Percentiles rank a stretch among this genome's conserved stretches.
Evolutionary conservation across 2,888 invertebrate species (phyloP).

Genomic region (Volucella zonaria): DNA sequence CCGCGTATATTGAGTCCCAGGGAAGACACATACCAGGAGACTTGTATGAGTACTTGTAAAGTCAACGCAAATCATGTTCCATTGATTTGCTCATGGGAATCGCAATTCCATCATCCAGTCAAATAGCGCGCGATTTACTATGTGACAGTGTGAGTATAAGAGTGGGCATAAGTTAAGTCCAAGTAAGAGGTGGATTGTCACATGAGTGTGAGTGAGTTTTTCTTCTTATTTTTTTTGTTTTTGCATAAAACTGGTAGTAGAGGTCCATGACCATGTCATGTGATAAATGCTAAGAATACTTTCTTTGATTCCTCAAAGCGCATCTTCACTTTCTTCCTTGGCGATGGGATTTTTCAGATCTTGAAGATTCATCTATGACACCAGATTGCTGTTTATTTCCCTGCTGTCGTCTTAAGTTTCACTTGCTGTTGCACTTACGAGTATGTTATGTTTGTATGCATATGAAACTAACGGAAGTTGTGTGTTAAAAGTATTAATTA

Average conservation of each 20-base stretch:
- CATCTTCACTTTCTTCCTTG: slow-evolving; percentile 70
- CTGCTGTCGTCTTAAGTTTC: slow-evolving; percentile 31
- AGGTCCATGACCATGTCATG: slow-evolving; percentile 65
- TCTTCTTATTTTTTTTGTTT: slow-evolving; percentile 18
- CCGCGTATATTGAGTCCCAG: slow-evolving; percentile 60
- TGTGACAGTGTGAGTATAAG: no score
- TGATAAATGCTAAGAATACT: slow-evolving; percentile 64
- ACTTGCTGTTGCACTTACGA: slow-evolving; percentile 12
- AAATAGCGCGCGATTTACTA: slow-evolving; percentile 28
- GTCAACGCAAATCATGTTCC: slow-evolving; percentile 20
- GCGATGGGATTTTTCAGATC: background rate
- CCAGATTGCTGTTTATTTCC: slow-evolving; percentile 1
- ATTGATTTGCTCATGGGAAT: slow-evolving; percentile 57
- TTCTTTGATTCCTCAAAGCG: slow-evolving; percentile 34
- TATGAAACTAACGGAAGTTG: slow-evolving; percentile 56
- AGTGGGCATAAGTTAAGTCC: no score
- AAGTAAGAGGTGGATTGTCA: background rate
- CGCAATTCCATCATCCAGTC: slow-evolving; percentile 55
- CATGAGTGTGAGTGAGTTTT: slow-evolving; percentile 1
- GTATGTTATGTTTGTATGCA: slow-evolving; percentile 6
- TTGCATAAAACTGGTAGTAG: slow-evolving; percentile 53
- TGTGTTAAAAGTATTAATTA: slow-evolving; percentile 64
- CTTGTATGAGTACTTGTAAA: background rate
- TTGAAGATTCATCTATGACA: background rate
- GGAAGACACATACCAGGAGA: slow-evolving; percentile 17